Base-by-base conservation (phyloP, 1,140 invertebrate species). In the Drosophila quadrilineata region DNA sequence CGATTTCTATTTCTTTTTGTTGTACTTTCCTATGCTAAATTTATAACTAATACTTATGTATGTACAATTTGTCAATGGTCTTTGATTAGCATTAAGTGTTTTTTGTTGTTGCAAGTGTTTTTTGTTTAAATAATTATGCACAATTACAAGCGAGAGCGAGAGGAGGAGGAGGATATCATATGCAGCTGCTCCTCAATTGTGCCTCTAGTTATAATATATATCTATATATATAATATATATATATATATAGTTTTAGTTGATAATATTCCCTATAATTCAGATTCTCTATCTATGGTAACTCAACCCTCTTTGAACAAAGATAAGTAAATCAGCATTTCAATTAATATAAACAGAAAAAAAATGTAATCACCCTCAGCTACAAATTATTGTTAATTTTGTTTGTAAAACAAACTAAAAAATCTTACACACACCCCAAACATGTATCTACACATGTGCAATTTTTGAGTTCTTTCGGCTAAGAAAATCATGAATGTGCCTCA, bases 401-500 rank as follows among this genome's bases (percentile, higher is more conserved):
- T 85, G 43, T 85, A 41, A 77, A 84, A 85, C 77, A 84, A 84
- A 85, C 40, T 74, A 66, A 77, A 85, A n/a, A 77, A 29, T 8
- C 8, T n/a, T 10, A 56, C 21, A 43, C 10, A 54, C 36, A 29
- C 10, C 17, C 14, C 19, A 33, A 21, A 26, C 29, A 21, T 10
- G 48, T 9, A 45, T 22, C 26, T 24, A 46, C 43, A 46, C 43
- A 28, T 24, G 6, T 17, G 21, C n/a, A 29, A 33, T 53, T 9
- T 45, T 63, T 80, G 29, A 24, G 53, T 70, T 77, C 28, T 40
- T 33, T 41, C 35, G 24, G 19, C 26, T 14, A 6, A 28, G 48
- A 66, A 85, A 74, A 67, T 71, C 52, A 77, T 82, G 64, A 75
- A 71, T 75, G 84, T 87, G 84, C 82, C 82, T 87, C 82, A 87